Evolutionary conservation across 2,888 invertebrate genomes (phyloP).

Genomic region (Nesidiocoris tenuis): DNA sequence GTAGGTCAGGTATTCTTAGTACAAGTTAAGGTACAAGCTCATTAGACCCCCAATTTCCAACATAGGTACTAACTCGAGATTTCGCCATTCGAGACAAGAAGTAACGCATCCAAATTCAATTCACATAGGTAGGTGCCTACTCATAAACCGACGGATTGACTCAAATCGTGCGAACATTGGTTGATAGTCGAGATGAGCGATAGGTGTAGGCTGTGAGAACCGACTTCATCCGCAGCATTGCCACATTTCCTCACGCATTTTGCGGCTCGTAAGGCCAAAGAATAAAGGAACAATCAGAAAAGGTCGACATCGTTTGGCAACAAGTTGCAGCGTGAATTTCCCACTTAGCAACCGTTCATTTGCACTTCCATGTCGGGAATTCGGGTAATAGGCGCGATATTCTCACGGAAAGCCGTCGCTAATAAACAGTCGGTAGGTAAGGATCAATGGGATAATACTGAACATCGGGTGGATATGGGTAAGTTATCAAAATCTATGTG

Average conservation of each 20-base stretch:
- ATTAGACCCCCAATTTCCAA: no score
- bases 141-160: no score
- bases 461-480: background rate
- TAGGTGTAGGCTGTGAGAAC: background rate
- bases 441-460: background rate
- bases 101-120: no score
- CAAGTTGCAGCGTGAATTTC: background rate
- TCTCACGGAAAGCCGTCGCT: background rate
- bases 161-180: background rate
- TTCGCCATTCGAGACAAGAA: no score
- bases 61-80: no score
- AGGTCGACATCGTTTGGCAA: background rate
- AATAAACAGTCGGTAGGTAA: background rate
- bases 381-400: background rate
- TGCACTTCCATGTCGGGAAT: background rate
- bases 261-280: background rate
- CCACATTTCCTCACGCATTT: background rate
- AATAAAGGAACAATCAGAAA: background rate
- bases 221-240: background rate
- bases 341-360: background rate
- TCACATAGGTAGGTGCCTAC: no score
- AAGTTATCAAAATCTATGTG: background rate
- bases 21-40: no score
- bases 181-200: background rate
- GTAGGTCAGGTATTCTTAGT: no score